Base-by-base conservation (phyloP, 2,888 invertebrate species). In the Platerodrilus igneus region DNA sequence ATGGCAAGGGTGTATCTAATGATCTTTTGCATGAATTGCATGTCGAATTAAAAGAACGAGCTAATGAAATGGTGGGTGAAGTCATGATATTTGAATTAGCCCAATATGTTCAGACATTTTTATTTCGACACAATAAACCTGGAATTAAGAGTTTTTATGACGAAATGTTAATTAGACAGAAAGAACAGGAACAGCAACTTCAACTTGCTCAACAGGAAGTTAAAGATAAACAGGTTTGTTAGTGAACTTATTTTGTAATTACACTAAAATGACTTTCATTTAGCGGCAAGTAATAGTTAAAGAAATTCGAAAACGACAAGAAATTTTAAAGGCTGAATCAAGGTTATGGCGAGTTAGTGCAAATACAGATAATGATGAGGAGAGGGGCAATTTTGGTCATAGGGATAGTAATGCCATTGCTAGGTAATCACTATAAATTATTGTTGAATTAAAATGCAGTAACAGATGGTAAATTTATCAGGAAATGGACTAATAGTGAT, bases 11-110 rank as follows among this genome's bases (percentile, higher is more conserved):
- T 0, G 62, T 95, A 23, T 86, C 92, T 0, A 76, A 79, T 48
- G 76, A 80, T 37, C 77, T 83, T 51, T 68, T 85, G 6, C 70
- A 69, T 1, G 72, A 74, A 37, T 65, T 94, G 4, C 64, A 78
- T 14, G 61, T 67, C 3, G 79, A 84, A 52, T 61, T 91, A 18
- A 69, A 77, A 33, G 55, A 69, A 1, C 64, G 82, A 50, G 79
- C 85, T 0, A 46, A 62, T 21, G 60, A 72, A 45, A 47, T 78
- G 9, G 74, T 78, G 36, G 91, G 90, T 0, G 85, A 87, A 69
- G 91, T 86, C 16, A 89, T 93, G 85, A 85, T 95, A 50, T 86
- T 79, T 58, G 83, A 92, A 55, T 65, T 95, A 27, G 82, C 86
- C 2, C 83, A 86, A 56, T 77, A 81, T 60, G 81, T 86, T 1